These are phyloP conservation scores for Mus caroli DNA, from an alignment of 2,797 vertebrate species.

Conservation along the genomic window DNA sequence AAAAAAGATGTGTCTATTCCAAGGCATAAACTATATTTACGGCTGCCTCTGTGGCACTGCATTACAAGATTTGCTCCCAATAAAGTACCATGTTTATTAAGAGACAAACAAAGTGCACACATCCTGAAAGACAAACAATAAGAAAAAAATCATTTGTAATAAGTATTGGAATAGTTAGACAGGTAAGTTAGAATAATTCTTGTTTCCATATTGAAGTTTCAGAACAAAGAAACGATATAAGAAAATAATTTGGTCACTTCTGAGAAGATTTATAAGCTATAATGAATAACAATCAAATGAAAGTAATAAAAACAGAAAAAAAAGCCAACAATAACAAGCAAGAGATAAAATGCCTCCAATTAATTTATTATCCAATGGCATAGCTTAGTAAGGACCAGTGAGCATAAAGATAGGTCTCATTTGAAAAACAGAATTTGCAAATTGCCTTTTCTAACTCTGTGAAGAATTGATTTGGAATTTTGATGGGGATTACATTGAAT, in stretches of 20 bases:
- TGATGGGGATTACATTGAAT: too few relatives aligned
- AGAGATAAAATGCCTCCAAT: not conserved
- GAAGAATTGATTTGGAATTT: too few relatives aligned
- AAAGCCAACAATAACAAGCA: not conserved
- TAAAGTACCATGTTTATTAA: not conserved
- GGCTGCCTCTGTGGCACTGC: not conserved
- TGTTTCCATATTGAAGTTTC: not conserved
- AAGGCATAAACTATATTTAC: slow-evolving; percentile 37
- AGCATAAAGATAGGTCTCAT: too few relatives aligned
- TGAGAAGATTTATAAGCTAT: not conserved
- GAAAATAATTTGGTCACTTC: not conserved
- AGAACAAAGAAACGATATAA: not conserved
- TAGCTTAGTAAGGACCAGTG: not conserved
- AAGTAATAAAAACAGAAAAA: not conserved
- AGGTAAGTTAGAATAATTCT: not conserved
- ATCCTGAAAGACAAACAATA: not conserved
- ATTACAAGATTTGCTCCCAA: slow-evolving; percentile 27
- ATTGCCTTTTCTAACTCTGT: too few relatives aligned
- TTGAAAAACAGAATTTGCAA: not conserved
- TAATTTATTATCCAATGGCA: not conserved
- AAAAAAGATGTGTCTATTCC: not conserved
- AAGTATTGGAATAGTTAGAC: not conserved
- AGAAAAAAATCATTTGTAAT: slow-evolving; percentile 1
- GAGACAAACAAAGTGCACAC: slow-evolving; percentile 13
- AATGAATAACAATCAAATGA: not conserved